Percentiles rank a stretch among this genome's conserved stretches.
Evolutionary conservation across 2,888 invertebrate genomes (phyloP).

Genomic region (Clusia tigrina): DNA sequence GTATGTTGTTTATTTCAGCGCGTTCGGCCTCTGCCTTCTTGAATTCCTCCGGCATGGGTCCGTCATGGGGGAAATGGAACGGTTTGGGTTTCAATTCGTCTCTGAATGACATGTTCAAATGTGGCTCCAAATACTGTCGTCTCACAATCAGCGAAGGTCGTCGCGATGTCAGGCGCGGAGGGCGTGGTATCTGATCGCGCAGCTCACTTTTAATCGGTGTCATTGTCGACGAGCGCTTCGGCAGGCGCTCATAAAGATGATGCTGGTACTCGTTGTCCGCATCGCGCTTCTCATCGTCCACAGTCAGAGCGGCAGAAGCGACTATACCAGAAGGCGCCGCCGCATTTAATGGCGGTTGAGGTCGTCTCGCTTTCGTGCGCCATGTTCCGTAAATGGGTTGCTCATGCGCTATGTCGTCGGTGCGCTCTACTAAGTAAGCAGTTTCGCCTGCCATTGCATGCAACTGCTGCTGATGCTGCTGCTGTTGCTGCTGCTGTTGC

Average conservation of each 20-base stretch:
- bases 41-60: slow-evolving; percentile 59
- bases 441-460: slow-evolving; percentile 52
- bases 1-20: slow-evolving; percentile 57
- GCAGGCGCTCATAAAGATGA: slow-evolving; percentile 56
- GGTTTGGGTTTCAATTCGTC: slow-evolving; percentile 57
- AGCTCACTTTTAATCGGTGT: slow-evolving; percentile 50
- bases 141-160: slow-evolving; percentile 45
- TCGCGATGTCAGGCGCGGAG: slow-evolving; percentile 52
- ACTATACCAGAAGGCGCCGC: slow-evolving; percentile 40
- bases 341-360: slow-evolving; percentile 40
- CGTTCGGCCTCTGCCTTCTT: slow-evolving; percentile 45
- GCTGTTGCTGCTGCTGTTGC: slow-evolving; percentile 43
- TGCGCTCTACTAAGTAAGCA: slow-evolving; percentile 61
- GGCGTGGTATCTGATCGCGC: slow-evolving; percentile 55
- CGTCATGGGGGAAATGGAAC: slow-evolving; percentile 61
- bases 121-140: slow-evolving; percentile 48
- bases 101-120: slow-evolving; percentile 33
- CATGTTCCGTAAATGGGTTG: slow-evolving; percentile 59
- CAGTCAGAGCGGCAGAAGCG: slow-evolving; percentile 10
- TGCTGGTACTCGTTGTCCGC: slow-evolving; percentile 24
- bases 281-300: slow-evolving; percentile 27
- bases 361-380: slow-evolving; percentile 62
- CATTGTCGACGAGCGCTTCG: slow-evolving; percentile 56
- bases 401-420: slow-evolving; percentile 47
- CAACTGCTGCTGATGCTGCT: slow-evolving; percentile 32